A percentile compares a stretch with the other conserved stretches of the same genome.
phyloP scores from a whole-genome alignment of 2,888 invertebrate species.

The Pegoplata infirma region DNA sequence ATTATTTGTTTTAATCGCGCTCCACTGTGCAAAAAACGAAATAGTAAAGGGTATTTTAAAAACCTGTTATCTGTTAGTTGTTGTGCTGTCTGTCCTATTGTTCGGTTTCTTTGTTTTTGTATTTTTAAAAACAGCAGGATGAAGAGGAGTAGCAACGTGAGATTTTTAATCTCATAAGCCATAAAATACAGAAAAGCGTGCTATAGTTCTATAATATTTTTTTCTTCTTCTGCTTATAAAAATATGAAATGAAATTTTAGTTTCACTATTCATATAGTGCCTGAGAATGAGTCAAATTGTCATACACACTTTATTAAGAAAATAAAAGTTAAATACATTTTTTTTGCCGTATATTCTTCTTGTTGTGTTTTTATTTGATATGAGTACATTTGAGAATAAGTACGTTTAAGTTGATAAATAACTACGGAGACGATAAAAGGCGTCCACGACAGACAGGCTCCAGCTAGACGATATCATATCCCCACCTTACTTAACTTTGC shows the following conservation, averaged over 20 bases:
- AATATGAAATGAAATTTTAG: not conserved
- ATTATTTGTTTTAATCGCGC: too few relatives aligned
- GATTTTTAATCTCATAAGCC: not conserved
- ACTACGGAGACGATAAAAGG: slow-evolving; percentile 35
- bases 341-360: not conserved
- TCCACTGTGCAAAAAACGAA: too few relatives aligned
- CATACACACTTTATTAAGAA: not conserved
- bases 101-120: slow-evolving; percentile 1
- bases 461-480: slow-evolving; percentile 44
- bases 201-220: slow-evolving; percentile 3
- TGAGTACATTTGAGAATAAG: not conserved
- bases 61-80: not conserved
- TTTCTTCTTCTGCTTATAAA: too few relatives aligned
- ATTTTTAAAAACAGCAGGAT: not conserved
- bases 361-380: not conserved
- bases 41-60: not conserved
- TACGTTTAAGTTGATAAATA: slow-evolving; percentile 7
- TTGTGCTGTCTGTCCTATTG: not conserved
- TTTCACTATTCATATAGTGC: not conserved
- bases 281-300: slow-evolving; percentile 12
- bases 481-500: slow-evolving; percentile 7
- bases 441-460: slow-evolving; percentile 57
- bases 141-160: not conserved
- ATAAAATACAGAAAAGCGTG: slow-evolving; percentile 17
- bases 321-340: not conserved